These are phyloP conservation scores for Caenorhabditis virilis DNA, from an alignment of 2,888 invertebrate genomes.

Conservation along the genomic window DNA sequence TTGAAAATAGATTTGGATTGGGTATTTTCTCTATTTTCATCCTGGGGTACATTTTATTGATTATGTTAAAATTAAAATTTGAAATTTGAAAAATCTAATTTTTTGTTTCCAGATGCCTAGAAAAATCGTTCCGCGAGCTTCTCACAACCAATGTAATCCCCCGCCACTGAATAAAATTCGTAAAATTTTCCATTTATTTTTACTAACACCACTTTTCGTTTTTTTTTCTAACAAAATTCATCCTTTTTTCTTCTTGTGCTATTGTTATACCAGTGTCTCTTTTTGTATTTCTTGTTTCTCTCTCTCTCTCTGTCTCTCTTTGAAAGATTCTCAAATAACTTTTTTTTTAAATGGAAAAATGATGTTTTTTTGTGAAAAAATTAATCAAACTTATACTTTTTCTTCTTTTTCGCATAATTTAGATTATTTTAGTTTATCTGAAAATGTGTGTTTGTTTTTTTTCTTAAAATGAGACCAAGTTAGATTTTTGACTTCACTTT, in stretches of 20 bases:
- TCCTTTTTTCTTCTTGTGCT: neutral
- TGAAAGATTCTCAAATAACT: conserved; percentile 2
- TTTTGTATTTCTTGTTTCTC: neutral
- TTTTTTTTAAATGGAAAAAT: neutral
- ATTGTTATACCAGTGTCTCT: neutral
- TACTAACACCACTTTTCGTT: too few relatives aligned
- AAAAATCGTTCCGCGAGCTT: conserved; percentile 48
- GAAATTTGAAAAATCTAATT: neutral
- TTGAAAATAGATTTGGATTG: too few relatives aligned
- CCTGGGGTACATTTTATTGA: neutral
- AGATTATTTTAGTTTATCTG: neutral
- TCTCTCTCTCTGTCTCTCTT: neutral
- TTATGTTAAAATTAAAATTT: neutral
- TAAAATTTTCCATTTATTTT: neutral
- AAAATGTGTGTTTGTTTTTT: too few relatives aligned
- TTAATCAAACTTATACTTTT: neutral
- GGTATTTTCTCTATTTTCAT: too few relatives aligned
- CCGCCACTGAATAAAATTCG: conserved; percentile 10
- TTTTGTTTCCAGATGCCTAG: conserved; percentile 43
- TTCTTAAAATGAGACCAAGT: too few relatives aligned
- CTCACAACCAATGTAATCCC: conserved; percentile 12
- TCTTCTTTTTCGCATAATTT: too few relatives aligned
- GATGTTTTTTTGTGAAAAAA: neutral
- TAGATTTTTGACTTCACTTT: too few relatives aligned
- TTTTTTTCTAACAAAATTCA: neutral